Conservation (phyloP, 2,888 invertebrate genomes). For the Leptinotarsa tumamoca region DNA sequence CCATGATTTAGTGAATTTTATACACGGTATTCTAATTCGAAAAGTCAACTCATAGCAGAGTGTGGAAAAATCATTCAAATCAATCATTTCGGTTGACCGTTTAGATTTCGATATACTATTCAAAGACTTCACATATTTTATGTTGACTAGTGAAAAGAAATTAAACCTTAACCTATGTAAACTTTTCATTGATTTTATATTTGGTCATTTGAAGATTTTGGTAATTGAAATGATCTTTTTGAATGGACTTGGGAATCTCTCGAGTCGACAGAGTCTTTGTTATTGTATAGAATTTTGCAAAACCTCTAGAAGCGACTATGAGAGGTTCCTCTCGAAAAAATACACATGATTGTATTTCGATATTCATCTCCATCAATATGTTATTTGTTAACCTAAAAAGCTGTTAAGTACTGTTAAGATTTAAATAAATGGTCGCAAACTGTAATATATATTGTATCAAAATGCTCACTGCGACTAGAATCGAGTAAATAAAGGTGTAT, state of each 20-base stretch:
- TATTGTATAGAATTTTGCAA: slow-evolving; percentile 49
- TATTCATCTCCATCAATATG: slow-evolving; percentile 67
- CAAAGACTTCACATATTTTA: no score
- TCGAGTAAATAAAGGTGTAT: slow-evolving; percentile 65
- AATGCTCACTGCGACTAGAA: slow-evolving; percentile 67
- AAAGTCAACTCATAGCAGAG: slow-evolving; percentile 24
- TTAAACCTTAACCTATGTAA: no score
- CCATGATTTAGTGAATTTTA: slow-evolving; percentile 20
- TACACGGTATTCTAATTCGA: slow-evolving; percentile 14
- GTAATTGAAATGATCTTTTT: slow-evolving; percentile 25
- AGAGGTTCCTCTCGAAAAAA: slow-evolving; percentile 48
- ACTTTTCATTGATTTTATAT: not conserved
- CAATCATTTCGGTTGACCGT: slow-evolving; percentile 5
- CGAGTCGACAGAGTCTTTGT: slow-evolving; percentile 41
- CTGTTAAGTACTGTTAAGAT: slow-evolving; percentile 69
- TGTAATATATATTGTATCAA: slow-evolving; percentile 67
- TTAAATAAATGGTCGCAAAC: slow-evolving; percentile 64
- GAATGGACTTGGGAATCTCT: slow-evolving; percentile 32
- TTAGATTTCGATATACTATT: not conserved
- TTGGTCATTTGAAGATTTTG: not conserved
- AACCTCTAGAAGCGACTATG: slow-evolving; percentile 36
- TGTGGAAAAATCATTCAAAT: not conserved
- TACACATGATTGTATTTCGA: slow-evolving; percentile 63
- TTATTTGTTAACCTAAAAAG: slow-evolving; percentile 68
- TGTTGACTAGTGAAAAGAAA: no score